Conservation (phyloP, 2,797 vertebrate genomes). For the Schizothorax lantsangensis region DNA sequence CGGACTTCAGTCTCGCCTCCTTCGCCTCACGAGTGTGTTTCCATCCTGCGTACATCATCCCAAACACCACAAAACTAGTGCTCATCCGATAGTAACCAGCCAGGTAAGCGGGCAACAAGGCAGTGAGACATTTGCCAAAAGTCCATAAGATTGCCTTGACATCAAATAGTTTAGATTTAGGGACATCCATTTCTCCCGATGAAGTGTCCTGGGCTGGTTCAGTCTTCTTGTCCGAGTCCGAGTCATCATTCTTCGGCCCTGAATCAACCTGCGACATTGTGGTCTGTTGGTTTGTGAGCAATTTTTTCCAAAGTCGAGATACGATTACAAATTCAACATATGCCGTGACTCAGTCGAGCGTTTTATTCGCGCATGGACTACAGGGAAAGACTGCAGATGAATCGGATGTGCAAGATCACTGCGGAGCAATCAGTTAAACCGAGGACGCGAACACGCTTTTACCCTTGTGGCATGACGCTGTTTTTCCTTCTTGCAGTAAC, state of each 20-base stretch:
- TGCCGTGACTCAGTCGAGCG: not conserved
- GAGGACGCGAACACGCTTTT: not conserved
- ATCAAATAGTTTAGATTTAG: slow-evolving; percentile 64
- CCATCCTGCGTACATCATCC: slow-evolving; percentile 85
- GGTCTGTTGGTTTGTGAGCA: not conserved
- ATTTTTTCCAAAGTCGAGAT: not conserved
- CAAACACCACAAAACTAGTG: slow-evolving; percentile 78
- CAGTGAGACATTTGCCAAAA: slow-evolving; percentile 81
- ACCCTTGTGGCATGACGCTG: slow-evolving; percentile 5
- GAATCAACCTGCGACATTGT: slow-evolving; percentile 71
- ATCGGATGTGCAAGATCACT: not conserved
- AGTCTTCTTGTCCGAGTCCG: slow-evolving; percentile 36
- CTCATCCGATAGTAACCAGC: slow-evolving; percentile 83
- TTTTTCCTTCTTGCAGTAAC: slow-evolving; percentile 16
- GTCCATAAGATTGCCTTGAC: slow-evolving; percentile 80
- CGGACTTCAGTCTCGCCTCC: slow-evolving; percentile 75
- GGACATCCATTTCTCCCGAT: not conserved
- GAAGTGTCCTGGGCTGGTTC: slow-evolving; percentile 10
- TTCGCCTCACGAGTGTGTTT: slow-evolving; percentile 82
- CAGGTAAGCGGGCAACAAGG: slow-evolving; percentile 82
- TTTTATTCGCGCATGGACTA: not conserved
- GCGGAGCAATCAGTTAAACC: slow-evolving; percentile 19
- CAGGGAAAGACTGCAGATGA: not conserved
- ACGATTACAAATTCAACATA: not conserved
- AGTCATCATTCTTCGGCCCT: slow-evolving; percentile 58